Conservation (phyloP, 2,113 vertebrate genomes). For the Azemiops feae region DNA sequence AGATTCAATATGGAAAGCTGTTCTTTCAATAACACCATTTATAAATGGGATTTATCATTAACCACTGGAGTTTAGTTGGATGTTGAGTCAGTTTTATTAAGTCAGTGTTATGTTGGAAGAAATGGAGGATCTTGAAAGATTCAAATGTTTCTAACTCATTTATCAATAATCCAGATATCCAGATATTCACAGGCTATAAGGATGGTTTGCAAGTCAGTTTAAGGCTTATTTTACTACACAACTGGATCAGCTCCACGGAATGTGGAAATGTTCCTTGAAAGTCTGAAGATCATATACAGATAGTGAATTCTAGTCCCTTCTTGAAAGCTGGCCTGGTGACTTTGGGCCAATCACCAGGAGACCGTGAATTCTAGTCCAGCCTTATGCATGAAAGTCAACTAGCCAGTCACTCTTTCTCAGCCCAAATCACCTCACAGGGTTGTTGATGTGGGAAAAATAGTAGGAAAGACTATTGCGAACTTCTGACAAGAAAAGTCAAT, state of each 20-base stretch:
- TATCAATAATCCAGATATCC: neutral
- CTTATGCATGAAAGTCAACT: neutral
- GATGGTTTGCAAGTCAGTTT: neutral
- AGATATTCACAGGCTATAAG: neutral
- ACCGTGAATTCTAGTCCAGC: neutral
- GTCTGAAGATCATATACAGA: neutral
- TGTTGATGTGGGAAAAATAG: no score
- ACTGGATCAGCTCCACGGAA: neutral
- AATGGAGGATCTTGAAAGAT: neutral
- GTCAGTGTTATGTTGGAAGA: neutral
- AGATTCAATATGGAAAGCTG: neutral
- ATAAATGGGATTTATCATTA: constrained; percentile 13
- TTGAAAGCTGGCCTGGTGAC: neutral
- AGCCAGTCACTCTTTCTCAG: neutral
- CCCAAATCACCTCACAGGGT: no score
- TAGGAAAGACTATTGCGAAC: no score
- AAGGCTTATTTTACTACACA: neutral
- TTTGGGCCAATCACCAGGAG: neutral
- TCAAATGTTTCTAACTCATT: neutral
- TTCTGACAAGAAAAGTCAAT: no score
- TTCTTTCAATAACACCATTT: constrained; percentile 36
- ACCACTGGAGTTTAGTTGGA: neutral
- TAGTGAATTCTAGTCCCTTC: neutral
- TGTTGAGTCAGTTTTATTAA: neutral
- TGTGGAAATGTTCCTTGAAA: neutral